A percentile compares a stretch with the other conserved stretches of the same genome.
These are phyloP conservation scores for Pseudoatta argentina DNA, from an alignment of 1,140 invertebrate genomes.

Conservation along the genomic window DNA sequence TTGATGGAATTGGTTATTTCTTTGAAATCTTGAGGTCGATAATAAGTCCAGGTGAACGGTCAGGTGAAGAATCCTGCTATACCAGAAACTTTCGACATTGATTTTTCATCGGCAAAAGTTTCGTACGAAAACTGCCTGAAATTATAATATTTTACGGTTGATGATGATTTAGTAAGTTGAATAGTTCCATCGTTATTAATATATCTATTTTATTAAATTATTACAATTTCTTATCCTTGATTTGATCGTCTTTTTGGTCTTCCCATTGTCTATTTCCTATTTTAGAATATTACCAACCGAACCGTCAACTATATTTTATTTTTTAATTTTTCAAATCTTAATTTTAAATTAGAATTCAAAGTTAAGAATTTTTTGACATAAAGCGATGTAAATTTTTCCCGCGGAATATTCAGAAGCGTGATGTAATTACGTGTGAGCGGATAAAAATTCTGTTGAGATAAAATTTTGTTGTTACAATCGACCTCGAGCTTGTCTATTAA, in stretches of 20 bases:
- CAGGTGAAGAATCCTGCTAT: not conserved
- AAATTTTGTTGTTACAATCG: conserved; percentile 38
- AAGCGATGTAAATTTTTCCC: conserved; percentile 6
- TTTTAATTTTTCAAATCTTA: conserved; percentile 21
- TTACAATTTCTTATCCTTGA: too few relatives aligned
- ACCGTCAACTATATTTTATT: not conserved
- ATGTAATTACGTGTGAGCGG: not conserved
- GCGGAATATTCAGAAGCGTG: not conserved
- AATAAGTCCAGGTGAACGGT: not conserved
- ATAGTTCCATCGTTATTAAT: too few relatives aligned
- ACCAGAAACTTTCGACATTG: not conserved
- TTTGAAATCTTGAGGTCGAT: not conserved
- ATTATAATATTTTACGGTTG: not conserved
- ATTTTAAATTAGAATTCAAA: conserved; percentile 30
- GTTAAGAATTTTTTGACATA: conserved; percentile 11
- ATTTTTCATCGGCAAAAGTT: conserved; percentile 20
- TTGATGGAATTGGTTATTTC: conserved; percentile 18
- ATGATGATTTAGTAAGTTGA: too few relatives aligned
- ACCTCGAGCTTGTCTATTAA: conserved; percentile 22
- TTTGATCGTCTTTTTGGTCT: too few relatives aligned
- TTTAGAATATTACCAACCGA: too few relatives aligned
- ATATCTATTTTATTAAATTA: too few relatives aligned
- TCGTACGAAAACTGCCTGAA: too few relatives aligned
- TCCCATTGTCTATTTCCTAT: too few relatives aligned
- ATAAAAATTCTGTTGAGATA: conserved; percentile 38